These are phyloP conservation scores for Achroia grisella DNA, from an alignment of 1,140 invertebrate genomes.

Conservation along the genomic window DNA sequence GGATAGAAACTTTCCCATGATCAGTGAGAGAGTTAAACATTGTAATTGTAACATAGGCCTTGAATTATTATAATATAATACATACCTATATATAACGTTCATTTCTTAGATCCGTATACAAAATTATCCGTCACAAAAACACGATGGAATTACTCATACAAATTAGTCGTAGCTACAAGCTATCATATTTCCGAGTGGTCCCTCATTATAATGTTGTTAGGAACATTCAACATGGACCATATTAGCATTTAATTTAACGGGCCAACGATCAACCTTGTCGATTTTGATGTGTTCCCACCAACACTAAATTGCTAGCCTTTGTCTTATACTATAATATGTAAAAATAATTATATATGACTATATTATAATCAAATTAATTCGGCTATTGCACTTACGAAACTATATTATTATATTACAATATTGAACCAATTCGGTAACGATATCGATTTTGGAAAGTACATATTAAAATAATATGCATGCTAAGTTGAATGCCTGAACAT, in stretches of 20 bases:
- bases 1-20: too few relatives aligned
- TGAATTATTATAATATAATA: too few relatives aligned
- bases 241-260: slow-evolving; percentile 68
- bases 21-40: too few relatives aligned
- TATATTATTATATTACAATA: too few relatives aligned
- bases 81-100: too few relatives aligned
- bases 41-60: too few relatives aligned
- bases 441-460: too few relatives aligned
- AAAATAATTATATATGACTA: slow-evolving; percentile 4
- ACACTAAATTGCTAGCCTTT: slow-evolving; percentile 24
- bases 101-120: slow-evolving; percentile 16
- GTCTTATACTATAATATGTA: slow-evolving; percentile 11
- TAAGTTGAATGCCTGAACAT: too few relatives aligned
- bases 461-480: too few relatives aligned
- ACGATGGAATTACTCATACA: slow-evolving; percentile 24
- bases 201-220: slow-evolving; percentile 65
- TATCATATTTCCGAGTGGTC: slow-evolving; percentile 34
- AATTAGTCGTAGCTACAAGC: slow-evolving; percentile 48
- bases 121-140: slow-evolving; percentile 23
- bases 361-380: too few relatives aligned
- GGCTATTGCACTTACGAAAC: too few relatives aligned
- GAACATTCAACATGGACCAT: slow-evolving; percentile 49
- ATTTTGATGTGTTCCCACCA: slow-evolving; percentile 54
- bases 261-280: slow-evolving; percentile 41
- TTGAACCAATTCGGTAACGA: too few relatives aligned